phyloP scores from a whole-genome alignment of 2,888 invertebrate genomes.

The Drepanosiphum platanoidis region DNA sequence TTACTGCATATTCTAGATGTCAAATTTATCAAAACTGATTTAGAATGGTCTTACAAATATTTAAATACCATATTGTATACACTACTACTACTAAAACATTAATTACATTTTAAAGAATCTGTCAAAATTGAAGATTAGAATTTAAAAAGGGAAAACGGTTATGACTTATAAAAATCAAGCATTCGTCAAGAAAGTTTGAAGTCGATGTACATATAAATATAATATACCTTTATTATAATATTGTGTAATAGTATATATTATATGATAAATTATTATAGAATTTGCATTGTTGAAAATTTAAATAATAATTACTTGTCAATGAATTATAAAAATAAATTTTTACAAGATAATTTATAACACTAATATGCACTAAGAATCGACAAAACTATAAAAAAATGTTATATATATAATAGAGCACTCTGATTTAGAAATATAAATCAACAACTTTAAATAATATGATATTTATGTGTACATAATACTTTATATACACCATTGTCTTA shows the following conservation, averaged over 20 bases:
- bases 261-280: background rate
- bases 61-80: background rate
- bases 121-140: background rate
- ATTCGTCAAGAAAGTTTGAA: background rate
- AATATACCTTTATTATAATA: constrained; percentile 8
- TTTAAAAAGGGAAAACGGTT: background rate
- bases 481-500: background rate
- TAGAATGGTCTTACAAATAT: too few species aligned
- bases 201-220: background rate
- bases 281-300: background rate
- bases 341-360: background rate
- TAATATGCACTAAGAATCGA: background rate
- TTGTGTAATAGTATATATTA: background rate
- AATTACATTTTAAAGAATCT: background rate
- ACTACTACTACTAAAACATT: background rate
- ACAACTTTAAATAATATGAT: constrained; percentile 9
- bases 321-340: background rate
- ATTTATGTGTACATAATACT: background rate
- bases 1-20: too few species aligned
- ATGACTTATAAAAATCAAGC: background rate
- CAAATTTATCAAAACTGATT: too few species aligned
- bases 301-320: background rate
- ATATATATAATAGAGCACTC: constrained; percentile 9
- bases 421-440: background rate
- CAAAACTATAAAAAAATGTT: background rate